Conservation (phyloP, 2,888 invertebrate species). For the Callosobruchus maculatus region DNA sequence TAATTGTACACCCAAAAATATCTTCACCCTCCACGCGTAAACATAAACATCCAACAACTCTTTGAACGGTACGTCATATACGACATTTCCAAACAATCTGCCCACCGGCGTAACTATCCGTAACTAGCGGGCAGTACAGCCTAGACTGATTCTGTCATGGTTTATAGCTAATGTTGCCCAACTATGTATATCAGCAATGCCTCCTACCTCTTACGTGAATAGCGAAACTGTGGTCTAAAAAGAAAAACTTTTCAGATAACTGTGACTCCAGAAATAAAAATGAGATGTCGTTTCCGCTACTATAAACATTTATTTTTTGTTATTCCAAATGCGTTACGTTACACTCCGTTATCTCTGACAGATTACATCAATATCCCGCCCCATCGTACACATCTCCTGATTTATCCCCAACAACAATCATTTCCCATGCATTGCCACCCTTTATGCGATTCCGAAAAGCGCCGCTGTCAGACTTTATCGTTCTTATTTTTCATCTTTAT, state of each 20-base stretch:
- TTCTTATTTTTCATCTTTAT: slow-evolving; percentile 41
- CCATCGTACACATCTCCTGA: not conserved
- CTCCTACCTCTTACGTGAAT: too few species aligned
- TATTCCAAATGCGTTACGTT: not conserved
- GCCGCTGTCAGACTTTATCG: slow-evolving; percentile 41
- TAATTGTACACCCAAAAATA: too few species aligned
- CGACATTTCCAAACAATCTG: too few species aligned
- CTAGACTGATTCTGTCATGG: too few species aligned
- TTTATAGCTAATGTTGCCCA: too few species aligned
- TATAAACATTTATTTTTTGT: not conserved
- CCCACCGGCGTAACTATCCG: too few species aligned
- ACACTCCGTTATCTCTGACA: not conserved
- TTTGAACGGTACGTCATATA: too few species aligned
- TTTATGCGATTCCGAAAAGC: slow-evolving; percentile 21
- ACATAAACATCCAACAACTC: too few species aligned
- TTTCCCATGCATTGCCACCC: not conserved
- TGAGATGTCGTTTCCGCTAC: not conserved
- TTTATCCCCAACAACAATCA: not conserved
- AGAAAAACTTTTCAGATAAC: not conserved
- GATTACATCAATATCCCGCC: not conserved
- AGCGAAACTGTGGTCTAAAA: too few species aligned
- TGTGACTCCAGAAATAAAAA: not conserved
- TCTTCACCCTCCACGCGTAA: too few species aligned
- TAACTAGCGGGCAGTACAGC: too few species aligned
- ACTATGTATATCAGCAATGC: too few species aligned